Conservation (phyloP, 2,113 vertebrate species). For the Crocuta crocuta region DNA sequence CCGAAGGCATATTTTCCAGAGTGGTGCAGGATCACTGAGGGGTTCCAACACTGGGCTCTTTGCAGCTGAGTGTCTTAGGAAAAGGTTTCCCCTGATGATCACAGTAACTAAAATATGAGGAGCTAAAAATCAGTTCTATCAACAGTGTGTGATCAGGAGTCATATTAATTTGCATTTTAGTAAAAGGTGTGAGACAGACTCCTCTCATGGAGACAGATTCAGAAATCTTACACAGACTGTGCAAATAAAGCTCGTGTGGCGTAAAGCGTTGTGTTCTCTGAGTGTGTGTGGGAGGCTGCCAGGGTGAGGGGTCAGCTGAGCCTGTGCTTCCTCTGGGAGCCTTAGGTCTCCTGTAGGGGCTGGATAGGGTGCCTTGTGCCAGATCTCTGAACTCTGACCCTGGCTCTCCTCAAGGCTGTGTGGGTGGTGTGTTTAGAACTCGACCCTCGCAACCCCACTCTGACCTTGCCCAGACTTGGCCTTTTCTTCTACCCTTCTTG, state of each 20-base stretch:
- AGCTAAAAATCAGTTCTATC: neutral
- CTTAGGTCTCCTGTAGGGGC: neutral
- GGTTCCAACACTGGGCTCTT: too few species aligned
- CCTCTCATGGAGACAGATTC: neutral
- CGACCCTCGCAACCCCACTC: too few species aligned
- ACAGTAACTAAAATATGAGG: rapidly evolving
- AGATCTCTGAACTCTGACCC: neutral
- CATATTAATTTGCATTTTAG: neutral
- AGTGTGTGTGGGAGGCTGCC: too few species aligned
- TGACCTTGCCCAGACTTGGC: neutral
- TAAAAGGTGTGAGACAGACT: neutral
- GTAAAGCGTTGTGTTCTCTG: neutral
- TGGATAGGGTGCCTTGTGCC: too few species aligned
- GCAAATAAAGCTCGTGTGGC: slow-evolving; percentile 41
- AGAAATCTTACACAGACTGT: neutral
- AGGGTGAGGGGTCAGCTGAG: neutral
- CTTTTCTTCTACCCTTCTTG: neutral
- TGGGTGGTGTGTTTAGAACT: too few species aligned
- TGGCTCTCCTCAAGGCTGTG: neutral
- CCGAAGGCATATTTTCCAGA: slow-evolving; percentile 94
- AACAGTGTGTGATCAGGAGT: neutral
- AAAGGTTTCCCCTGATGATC: rapidly evolving
- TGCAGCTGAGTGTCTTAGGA: neutral
- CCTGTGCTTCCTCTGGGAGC: neutral
- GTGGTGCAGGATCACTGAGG: slow-evolving; percentile 88